Evolutionary conservation across 2,797 vertebrate species (phyloP).

Genomic region (Acrossocheilus wenchowensis): DNA sequence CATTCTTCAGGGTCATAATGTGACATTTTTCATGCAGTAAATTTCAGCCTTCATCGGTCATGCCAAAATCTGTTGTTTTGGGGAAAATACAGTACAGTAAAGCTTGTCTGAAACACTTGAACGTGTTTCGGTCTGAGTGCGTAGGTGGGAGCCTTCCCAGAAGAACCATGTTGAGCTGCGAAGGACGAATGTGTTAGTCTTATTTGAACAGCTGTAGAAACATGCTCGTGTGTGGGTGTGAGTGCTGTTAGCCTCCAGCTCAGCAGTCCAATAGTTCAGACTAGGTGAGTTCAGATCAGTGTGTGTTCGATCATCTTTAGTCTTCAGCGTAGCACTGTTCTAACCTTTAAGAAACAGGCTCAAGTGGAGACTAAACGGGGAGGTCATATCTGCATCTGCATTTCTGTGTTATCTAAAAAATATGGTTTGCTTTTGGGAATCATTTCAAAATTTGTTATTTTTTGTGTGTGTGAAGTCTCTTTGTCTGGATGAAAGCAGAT

Average conservation of each 20-base stretch:
- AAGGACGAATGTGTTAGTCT: conserved; percentile 44
- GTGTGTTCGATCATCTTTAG: conserved; percentile 46
- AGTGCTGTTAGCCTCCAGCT: conserved; percentile 34
- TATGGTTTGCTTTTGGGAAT: conserved; percentile 24
- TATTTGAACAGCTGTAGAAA: conserved; percentile 57
- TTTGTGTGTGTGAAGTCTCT: conserved; percentile 20
- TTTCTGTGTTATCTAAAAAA: conserved; percentile 21
- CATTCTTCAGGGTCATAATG: conserved; percentile 4
- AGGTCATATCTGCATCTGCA: not conserved
- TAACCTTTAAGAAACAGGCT: conserved; percentile 27
- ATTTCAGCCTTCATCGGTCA: conserved; percentile 16
- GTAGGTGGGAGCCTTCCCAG: conserved; percentile 35
- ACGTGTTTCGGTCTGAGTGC: conserved; percentile 37
- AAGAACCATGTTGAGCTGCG: conserved; percentile 41
- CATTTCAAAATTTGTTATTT: not conserved
- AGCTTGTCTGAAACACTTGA: conserved; percentile 15
- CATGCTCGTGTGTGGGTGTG: conserved; percentile 19
- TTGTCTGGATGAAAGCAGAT: conserved; percentile 26
- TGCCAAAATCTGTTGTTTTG: conserved; percentile 40
- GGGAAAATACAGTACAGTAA: conserved; percentile 28
- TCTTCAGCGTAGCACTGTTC: conserved; percentile 32
- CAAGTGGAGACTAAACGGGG: not conserved
- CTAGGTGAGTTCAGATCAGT: conserved; percentile 41
- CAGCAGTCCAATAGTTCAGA: conserved; percentile 26
- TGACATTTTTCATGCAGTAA: conserved; percentile 4